Evolutionary conservation across 2,113 vertebrate species (phyloP).

Genomic region (Ceyx cyanopectus): DNA sequence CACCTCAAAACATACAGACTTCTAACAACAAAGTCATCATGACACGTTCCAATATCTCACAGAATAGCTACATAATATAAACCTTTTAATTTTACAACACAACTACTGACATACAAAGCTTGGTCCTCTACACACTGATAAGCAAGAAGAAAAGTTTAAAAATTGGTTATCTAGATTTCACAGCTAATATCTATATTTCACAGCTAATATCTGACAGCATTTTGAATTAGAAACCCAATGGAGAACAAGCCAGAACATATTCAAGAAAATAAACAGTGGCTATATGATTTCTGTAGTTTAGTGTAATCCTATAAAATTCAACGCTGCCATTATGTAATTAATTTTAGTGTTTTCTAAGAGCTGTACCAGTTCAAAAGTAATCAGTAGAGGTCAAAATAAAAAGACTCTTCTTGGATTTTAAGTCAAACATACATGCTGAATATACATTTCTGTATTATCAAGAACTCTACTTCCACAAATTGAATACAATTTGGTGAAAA

Average conservation of each 20-base stretch:
- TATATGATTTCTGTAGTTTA: neutral
- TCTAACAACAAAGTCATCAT: neutral
- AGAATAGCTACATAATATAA: neutral
- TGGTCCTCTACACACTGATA: neutral
- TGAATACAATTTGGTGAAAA: neutral
- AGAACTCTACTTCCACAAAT: neutral
- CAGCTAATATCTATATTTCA: neutral
- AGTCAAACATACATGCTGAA: neutral
- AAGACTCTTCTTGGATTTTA: neutral
- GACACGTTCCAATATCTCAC: neutral
- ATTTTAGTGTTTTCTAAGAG: neutral
- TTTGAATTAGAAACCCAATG: neutral
- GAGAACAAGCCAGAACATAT: neutral
- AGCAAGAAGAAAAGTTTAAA: neutral
- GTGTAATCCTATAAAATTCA: conserved; percentile 10
- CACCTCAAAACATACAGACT: neutral
- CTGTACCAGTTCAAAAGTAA: neutral
- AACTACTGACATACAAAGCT: neutral
- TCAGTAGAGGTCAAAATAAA: neutral
- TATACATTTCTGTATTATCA: neutral
- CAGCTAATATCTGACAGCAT: neutral
- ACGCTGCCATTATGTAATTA: neutral
- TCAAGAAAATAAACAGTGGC: neutral
- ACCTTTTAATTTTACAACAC: neutral
- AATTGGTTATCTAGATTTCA: neutral